phyloP scores from a whole-genome alignment of 2,113 vertebrate species.

The Pedetes capensis region DNA sequence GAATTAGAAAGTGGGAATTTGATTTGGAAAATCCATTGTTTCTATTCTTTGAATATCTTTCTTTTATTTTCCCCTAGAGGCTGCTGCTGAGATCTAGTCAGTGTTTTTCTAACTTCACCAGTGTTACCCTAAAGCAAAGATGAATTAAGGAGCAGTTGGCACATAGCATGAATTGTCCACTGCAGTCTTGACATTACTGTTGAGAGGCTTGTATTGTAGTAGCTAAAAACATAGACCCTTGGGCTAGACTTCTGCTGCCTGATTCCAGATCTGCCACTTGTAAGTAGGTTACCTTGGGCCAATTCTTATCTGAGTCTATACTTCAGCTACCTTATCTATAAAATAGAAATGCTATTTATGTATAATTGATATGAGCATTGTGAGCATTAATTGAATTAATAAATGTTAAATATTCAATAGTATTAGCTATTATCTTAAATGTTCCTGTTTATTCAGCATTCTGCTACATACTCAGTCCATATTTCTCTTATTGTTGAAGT shows the following conservation, averaged over 20 bases:
- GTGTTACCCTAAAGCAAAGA: not conserved
- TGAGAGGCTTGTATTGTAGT: not conserved
- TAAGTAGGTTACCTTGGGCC: not conserved
- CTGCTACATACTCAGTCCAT: not conserved
- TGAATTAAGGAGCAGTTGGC: not conserved
- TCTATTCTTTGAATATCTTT: not conserved
- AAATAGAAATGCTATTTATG: not conserved
- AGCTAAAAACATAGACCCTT: not conserved
- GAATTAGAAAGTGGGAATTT: not conserved
- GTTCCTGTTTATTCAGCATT: not conserved
- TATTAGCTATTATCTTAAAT: not conserved
- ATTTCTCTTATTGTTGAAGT: not conserved
- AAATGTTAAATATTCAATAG: not conserved
- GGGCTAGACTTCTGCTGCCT: not conserved
- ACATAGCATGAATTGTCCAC: not conserved
- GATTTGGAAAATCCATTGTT: not conserved
- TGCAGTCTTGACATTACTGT: not conserved
- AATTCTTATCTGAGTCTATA: not conserved
- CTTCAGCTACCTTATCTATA: not conserved
- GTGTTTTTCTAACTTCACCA: not conserved
- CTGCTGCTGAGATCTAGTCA: not conserved
- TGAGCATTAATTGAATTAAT: not conserved
- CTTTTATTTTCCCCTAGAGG: not conserved
- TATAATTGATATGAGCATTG: not conserved
- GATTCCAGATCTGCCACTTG: not conserved